Base-by-base conservation (phyloP, 92 coral and sea anemone genomes). In the Ricordea florida region DNA sequence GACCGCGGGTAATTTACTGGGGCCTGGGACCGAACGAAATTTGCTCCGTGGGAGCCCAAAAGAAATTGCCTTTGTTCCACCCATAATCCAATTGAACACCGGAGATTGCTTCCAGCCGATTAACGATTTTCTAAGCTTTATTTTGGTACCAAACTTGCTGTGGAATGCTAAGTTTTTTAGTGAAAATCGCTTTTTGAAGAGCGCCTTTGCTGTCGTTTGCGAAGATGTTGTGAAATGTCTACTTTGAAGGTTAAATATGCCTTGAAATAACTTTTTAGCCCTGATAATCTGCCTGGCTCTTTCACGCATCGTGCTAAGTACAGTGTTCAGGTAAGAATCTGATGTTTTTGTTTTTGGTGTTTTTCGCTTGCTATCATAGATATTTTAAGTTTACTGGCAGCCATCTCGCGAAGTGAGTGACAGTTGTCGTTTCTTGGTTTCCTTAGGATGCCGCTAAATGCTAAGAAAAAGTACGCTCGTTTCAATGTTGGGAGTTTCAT, bases 21-120 rank as follows among this genome's bases (percentile, higher is more conserved):
- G 61, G 61, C 58, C 35, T 72, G 81, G 62, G 58, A 61, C 70
- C 71, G 29, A 74, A 32, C 10, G 9, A 59, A 60, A n/a, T 48
- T 43, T 47, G 21, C 43, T 2, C 40, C 43, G 25, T 10, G 80
- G 57, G 68, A 13, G 10, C 69, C 69, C 69, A 11, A 56, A 40
- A 72, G 21, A 58, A 56, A 57, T 9, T 25, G 80, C 33, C 34
- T 61, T 60, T 74, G 56, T 32, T 60, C 69, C 17, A 22, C 59
- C 81, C 81, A 74, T 58, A 74, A 60, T 31, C 45, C 81, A 74
- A 18, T 43, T 74, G 71, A 59, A 73, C 69, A 25, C 20, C 7
- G 57, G 38, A 58, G 16, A 35, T 73, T 73, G 70, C 68, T 73
- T 73, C 58, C 69, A 44, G 49, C 80, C 69, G 25, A 25, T 68